Evolutionary conservation across 2,888 invertebrate genomes (phyloP).

Genomic region (Gastrophysa polygoni): DNA sequence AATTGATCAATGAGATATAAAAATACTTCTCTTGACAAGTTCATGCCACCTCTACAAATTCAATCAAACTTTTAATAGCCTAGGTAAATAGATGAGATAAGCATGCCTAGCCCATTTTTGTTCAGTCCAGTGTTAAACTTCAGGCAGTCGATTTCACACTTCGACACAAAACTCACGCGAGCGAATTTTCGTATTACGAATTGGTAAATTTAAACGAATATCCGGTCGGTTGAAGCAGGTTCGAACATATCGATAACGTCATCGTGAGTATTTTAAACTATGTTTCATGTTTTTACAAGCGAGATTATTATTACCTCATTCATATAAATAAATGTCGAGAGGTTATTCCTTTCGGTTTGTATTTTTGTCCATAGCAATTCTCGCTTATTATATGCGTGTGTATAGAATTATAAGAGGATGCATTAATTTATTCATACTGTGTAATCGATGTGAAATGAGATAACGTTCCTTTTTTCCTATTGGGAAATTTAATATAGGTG

Average conservation of each 20-base stretch:
- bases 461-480: too few species aligned
- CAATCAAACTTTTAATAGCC: background rate
- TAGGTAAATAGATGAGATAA: background rate
- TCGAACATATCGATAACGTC: background rate
- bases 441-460: too few species aligned
- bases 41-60: background rate
- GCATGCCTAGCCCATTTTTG: background rate
- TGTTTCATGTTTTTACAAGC: background rate
- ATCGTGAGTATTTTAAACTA: constrained; percentile 7
- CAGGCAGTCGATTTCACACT: background rate
- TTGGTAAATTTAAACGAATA: background rate
- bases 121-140: background rate
- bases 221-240: background rate
- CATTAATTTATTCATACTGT: too few species aligned
- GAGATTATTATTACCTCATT: constrained; percentile 11
- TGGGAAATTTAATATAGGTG: too few species aligned
- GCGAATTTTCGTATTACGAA: background rate
- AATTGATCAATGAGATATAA: too few species aligned
- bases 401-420: too few species aligned
- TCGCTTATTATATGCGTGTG: background rate
- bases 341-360: background rate
- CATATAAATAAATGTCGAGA: constrained; percentile 11
- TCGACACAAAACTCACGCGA: background rate
- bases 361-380: background rate
- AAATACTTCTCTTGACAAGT: too few species aligned